Evolutionary conservation across 2,888 invertebrate genomes (phyloP), one percentile per base, ranked within the genome.

Genomic region (Agrochola lychnidis): DNA sequence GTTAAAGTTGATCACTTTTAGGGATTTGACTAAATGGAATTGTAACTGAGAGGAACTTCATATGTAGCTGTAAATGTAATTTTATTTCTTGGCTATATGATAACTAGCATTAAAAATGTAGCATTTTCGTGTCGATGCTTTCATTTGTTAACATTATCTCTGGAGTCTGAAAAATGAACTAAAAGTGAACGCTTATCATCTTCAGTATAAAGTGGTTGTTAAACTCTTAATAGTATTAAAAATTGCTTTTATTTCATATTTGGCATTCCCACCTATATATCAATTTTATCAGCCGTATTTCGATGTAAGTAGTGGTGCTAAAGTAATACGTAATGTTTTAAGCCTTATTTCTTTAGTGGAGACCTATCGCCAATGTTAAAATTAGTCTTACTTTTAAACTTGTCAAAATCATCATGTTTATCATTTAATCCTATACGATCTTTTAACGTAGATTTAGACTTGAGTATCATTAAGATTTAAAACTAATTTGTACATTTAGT

Each of bases 1-100:
- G 99, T 99, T 77, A 98, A 98, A 96, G 98, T 99, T 83, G 99
- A 99, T 95, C 99, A 99, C 95, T 99, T 99, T 95, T 99, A 91
- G 71, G 67, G 30, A 61, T 56, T 19, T 16, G 5, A 25, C 36
- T 3, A 68, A 70, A 45, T 51, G 12, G 4, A 59, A 25, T 61
- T 51, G 36, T 14, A 42, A 57, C n/a, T 25, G n/a, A n/a, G 56
- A 45, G 0, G 7, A 48, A 30, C 12, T 73, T 59, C 25, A 48
- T 67, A 9, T 51, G 25, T 53, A 62, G 36, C 64, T 40, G 48
- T 48, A 36, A 40, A 61, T 61, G 4, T 56, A 36, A 57, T 40
- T n/a, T 59, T 48, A 68, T n/a, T 76, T 10, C 16, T 22, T 40
- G 14, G n/a, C 45, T 40, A 56, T 56, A 68, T 30, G 40, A 42